These are phyloP conservation scores for Quadriops clusia DNA, from an alignment of 2,888 invertebrate genomes.

Conservation along the genomic window DNA sequence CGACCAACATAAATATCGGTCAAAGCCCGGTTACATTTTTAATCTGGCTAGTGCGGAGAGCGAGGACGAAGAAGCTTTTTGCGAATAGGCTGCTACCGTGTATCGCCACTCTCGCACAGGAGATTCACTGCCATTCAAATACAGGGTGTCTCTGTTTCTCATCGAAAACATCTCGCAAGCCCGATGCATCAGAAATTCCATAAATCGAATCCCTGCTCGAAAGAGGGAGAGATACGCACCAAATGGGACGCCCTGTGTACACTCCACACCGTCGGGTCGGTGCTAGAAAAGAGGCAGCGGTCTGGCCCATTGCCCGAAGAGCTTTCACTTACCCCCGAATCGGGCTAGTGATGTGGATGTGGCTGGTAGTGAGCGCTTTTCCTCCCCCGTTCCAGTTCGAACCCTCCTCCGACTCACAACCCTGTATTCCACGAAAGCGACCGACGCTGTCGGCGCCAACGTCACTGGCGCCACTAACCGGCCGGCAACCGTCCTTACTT, in stretches of 20 bases:
- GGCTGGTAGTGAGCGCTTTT: slow-evolving; percentile 5
- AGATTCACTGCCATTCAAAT: too few species aligned
- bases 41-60: slow-evolving; percentile 24
- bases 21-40: slow-evolving; percentile 24
- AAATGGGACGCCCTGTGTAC: too few species aligned
- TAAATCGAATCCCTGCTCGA: too few species aligned
- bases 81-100: too few species aligned
- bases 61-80: too few species aligned
- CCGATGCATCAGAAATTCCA: too few species aligned
- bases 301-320: slow-evolving; percentile 32
- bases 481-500: slow-evolving; percentile 34
- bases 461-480: slow-evolving; percentile 31
- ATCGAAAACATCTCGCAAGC: too few species aligned
- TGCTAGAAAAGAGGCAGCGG: slow-evolving; percentile 17
- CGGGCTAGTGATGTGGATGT: neutral
- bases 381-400: slow-evolving; percentile 10
- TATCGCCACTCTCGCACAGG: too few species aligned
- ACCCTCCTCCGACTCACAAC: slow-evolving; percentile 7
- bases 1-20: slow-evolving; percentile 24
- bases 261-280: slow-evolving; percentile 4
- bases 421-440: slow-evolving; percentile 12
- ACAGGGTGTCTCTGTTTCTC: too few species aligned
- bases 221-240: too few species aligned
- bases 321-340: slow-evolving; percentile 27
- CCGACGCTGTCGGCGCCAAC: slow-evolving; percentile 30